A percentile compares a stretch with the other conserved stretches of the same genome.
Conservation (phyloP, 1,140 invertebrate species). For the Leptopilina clavipes region DNA sequence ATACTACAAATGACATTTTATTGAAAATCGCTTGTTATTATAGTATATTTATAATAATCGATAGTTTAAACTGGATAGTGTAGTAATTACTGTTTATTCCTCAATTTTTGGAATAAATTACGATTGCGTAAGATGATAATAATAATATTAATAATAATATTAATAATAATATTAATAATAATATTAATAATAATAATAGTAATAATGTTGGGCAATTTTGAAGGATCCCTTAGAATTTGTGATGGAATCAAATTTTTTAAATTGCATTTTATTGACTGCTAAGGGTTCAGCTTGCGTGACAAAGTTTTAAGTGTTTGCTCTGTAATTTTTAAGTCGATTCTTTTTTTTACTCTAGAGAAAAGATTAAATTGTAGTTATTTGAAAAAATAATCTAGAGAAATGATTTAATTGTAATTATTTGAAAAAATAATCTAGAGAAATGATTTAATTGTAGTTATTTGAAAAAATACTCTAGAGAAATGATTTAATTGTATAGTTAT, state of each 20-base stretch:
- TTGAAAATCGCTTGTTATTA: constrained; percentile 5
- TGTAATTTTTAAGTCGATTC: background rate
- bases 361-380: no score
- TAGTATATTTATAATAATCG: background rate
- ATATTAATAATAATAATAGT: no score
- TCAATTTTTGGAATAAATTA: background rate
- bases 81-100: background rate
- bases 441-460: no score
- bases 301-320: background rate
- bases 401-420: no score
- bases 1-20: background rate
- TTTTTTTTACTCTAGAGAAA: no score
- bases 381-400: no score
- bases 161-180: no score
- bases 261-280: background rate
- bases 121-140: constrained; percentile 1
- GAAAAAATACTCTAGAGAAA: no score
- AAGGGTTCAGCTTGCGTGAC: constrained; percentile 10
- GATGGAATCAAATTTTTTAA: background rate
- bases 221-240: constrained; percentile 4
- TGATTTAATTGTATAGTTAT: no score
- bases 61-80: background rate
- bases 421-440: no score
- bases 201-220: constrained; percentile 11
- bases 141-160: no score